These are phyloP conservation scores for Allobates femoralis DNA, from an alignment of 2,797 vertebrate genomes.

Conservation along the genomic window DNA sequence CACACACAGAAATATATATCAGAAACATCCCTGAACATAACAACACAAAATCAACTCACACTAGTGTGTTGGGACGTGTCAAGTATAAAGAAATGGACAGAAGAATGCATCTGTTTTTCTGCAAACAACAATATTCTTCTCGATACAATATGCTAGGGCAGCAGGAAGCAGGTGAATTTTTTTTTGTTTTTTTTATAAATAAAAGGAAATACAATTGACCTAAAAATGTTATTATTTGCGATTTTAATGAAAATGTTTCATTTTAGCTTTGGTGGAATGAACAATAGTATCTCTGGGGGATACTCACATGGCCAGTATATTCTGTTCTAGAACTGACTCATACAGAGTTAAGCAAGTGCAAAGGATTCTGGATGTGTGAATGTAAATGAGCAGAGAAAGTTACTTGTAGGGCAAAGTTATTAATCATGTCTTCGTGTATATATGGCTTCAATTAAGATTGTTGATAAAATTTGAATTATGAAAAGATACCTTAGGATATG, in stretches of 20 bases:
- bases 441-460: conserved; percentile 60
- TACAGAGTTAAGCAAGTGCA: conserved; percentile 26
- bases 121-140: no score
- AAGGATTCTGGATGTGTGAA: conserved; percentile 49
- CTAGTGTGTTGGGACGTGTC: no score
- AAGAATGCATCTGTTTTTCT: no score
- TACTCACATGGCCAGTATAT: conserved; percentile 34
- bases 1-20: no score
- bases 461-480: conserved; percentile 61
- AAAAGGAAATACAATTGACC: neutral
- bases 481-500: conserved; percentile 58
- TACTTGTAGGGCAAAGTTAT: conserved; percentile 60
- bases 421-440: conserved; percentile 55
- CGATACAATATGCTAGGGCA: no score
- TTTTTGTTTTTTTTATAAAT: neutral
- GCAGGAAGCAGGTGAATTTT: no score
- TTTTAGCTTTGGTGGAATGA: neutral
- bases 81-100: no score
- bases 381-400: conserved; percentile 57
- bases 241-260: conserved; percentile 36
- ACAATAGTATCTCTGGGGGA: conserved; percentile 7
- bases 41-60: no score
- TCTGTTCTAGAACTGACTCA: conserved; percentile 48
- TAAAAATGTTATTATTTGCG: neutral
- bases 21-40: no score